Percentiles rank a stretch among this genome's conserved stretches.
Conservation (phyloP, 2,797 vertebrate genomes). For the Sebastes wilsoni region DNA sequence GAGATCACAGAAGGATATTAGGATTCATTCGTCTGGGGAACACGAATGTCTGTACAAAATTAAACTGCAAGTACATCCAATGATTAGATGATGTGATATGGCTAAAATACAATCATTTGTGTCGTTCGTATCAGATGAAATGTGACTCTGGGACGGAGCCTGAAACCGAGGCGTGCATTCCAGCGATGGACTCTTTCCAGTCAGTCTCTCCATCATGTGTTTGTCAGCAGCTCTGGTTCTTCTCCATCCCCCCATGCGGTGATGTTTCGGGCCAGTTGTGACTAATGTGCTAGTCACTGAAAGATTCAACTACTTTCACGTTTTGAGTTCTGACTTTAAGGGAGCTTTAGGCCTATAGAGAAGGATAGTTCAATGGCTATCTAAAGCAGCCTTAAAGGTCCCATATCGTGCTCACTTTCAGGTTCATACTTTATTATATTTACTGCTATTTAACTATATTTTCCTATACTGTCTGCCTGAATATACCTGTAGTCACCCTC, state of each 20-base stretch:
- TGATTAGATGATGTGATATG: neutral
- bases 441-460: too few relatives aligned
- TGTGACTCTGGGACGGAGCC: slow-evolving; percentile 35
- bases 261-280: slow-evolving; percentile 2
- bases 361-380: neutral
- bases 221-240: slow-evolving; percentile 50
- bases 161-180: slow-evolving; percentile 52
- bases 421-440: too few relatives aligned
- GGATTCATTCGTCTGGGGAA: neutral
- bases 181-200: slow-evolving; percentile 38
- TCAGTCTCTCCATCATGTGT: slow-evolving; percentile 53
- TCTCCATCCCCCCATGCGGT: slow-evolving; percentile 3
- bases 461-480: too few relatives aligned
- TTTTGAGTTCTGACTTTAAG: neutral
- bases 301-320: neutral
- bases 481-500: too few relatives aligned
- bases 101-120: neutral
- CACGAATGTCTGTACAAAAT: neutral
- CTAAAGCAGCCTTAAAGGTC: neutral
- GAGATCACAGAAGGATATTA: accelerated
- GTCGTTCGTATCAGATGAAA: slow-evolving; percentile 37
- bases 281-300: neutral
- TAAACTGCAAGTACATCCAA: neutral
- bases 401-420: too few relatives aligned
- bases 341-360: neutral